Evolutionary conservation across 2,797 vertebrate species (phyloP).

Genomic region (Adrianichthys oophorus): DNA sequence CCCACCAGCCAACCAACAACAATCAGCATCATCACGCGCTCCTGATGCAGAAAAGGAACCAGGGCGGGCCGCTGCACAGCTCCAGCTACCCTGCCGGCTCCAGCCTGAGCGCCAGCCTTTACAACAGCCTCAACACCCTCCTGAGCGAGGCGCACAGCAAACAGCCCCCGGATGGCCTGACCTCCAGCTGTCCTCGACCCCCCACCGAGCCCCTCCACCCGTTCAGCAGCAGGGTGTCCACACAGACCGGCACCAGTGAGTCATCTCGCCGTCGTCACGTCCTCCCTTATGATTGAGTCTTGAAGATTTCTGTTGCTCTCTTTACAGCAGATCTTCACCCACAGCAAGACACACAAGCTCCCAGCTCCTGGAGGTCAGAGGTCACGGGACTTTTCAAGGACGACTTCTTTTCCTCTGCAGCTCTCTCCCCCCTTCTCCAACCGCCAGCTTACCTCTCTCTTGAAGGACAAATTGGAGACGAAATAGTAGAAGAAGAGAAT

Average conservation of each 20-base stretch:
- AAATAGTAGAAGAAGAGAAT: slow-evolving; percentile 76
- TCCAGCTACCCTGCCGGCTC: slow-evolving; percentile 46
- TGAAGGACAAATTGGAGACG: slow-evolving; percentile 71
- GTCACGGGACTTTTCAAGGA: slow-evolving; percentile 60
- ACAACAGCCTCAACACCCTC: slow-evolving; percentile 76
- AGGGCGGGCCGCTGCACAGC: slow-evolving; percentile 27
- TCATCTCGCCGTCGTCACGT: neutral
- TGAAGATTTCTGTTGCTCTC: slow-evolving; percentile 13
- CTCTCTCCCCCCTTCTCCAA: slow-evolving; percentile 60
- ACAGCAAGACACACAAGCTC: slow-evolving; percentile 30
- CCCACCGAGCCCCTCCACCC: slow-evolving; percentile 33
- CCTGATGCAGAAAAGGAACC: slow-evolving; percentile 41
- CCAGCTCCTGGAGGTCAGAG: slow-evolving; percentile 57
- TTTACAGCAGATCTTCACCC: slow-evolving; percentile 52
- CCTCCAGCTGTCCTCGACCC: slow-evolving; percentile 24
- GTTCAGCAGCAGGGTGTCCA: slow-evolving; percentile 34
- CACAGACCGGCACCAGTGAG: slow-evolving; percentile 52
- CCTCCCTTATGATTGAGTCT: slow-evolving; percentile 2
- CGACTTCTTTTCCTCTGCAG: slow-evolving; percentile 53
- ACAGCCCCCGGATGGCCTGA: slow-evolving; percentile 40
- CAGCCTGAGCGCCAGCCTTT: slow-evolving; percentile 69
- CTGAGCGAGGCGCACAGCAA: slow-evolving; percentile 69
- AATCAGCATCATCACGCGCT: slow-evolving; percentile 55
- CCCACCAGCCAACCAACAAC: slow-evolving; percentile 48
- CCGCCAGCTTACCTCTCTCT: slow-evolving; percentile 66